These are phyloP conservation scores for Ochlodes sylvanus DNA, from an alignment of 2,888 invertebrate genomes.

Conservation along the genomic window DNA sequence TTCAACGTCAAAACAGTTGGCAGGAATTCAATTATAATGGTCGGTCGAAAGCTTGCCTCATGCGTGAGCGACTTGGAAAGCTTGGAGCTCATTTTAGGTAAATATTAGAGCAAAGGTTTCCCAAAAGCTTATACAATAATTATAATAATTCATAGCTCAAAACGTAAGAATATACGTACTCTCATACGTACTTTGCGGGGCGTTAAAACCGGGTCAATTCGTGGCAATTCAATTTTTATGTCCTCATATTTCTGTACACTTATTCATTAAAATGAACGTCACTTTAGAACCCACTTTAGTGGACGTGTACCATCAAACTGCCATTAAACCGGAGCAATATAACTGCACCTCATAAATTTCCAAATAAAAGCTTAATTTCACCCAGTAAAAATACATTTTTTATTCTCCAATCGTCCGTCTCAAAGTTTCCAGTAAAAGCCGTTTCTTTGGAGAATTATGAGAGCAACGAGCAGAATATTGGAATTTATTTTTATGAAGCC, in stretches of 20 bases:
- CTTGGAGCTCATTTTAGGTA: neutral
- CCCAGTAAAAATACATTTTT: constrained; percentile 78
- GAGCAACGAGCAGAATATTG: constrained; percentile 51
- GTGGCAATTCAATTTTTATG: constrained; percentile 14
- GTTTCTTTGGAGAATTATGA: constrained; percentile 72
- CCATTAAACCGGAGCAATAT: constrained; percentile 28
- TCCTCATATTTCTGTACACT: constrained; percentile 10
- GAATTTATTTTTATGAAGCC: constrained; percentile 55
- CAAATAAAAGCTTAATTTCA: constrained; percentile 78
- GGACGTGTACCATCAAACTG: constrained; percentile 36
- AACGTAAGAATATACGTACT: no score
- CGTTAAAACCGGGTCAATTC: constrained; percentile 3
- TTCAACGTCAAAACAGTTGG: neutral
- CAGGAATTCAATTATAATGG: constrained; percentile 2
- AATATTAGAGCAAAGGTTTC: no score
- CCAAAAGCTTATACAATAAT: no score
- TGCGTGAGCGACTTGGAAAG: neutral
- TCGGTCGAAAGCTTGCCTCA: neutral
- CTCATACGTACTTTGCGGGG: neutral
- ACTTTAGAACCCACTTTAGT: constrained; percentile 35
- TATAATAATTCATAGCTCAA: neutral
- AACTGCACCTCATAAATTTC: constrained; percentile 61
- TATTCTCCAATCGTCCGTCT: constrained; percentile 76
- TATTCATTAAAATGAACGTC: constrained; percentile 30
- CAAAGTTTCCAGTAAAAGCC: constrained; percentile 71